Percentiles rank a stretch among this genome's conserved stretches.
Conservation (phyloP, 2,888 invertebrate genomes). For the Pandemis corylana region DNA sequence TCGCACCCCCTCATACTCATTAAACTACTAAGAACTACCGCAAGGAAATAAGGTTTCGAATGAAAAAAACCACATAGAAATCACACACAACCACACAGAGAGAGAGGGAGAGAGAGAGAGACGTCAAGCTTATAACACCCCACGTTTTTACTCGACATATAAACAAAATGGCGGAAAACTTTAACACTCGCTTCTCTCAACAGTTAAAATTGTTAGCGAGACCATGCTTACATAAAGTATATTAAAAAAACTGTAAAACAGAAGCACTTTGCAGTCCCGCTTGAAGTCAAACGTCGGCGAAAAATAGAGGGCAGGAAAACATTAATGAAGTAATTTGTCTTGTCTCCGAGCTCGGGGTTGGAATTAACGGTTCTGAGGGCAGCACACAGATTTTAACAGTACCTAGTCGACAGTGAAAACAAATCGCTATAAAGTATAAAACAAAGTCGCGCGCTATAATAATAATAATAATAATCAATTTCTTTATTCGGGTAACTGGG, state of each 20-base stretch:
- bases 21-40: too few relatives aligned
- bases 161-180: too few relatives aligned
- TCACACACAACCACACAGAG: too few relatives aligned
- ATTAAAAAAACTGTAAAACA: conserved; percentile 31
- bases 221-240: neutral
- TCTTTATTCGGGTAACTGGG: too few relatives aligned
- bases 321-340: conserved; percentile 49
- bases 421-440: neutral
- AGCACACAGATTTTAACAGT: conserved; percentile 27
- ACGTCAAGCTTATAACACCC: too few relatives aligned
- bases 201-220: neutral
- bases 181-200: neutral
- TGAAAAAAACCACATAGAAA: too few relatives aligned
- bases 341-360: conserved; percentile 38
- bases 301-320: conserved; percentile 45
- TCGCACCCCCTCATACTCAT: too few relatives aligned
- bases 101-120: too few relatives aligned
- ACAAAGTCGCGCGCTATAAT: too few relatives aligned
- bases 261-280: conserved; percentile 20
- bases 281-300: conserved; percentile 42
- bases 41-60: too few relatives aligned
- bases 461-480: too few relatives aligned
- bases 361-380: conserved; percentile 40
- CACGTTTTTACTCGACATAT: too few relatives aligned
- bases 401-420: neutral